phyloP scores from a whole-genome alignment of 2,797 vertebrate genomes.

The Dermochelys coriacea region DNA sequence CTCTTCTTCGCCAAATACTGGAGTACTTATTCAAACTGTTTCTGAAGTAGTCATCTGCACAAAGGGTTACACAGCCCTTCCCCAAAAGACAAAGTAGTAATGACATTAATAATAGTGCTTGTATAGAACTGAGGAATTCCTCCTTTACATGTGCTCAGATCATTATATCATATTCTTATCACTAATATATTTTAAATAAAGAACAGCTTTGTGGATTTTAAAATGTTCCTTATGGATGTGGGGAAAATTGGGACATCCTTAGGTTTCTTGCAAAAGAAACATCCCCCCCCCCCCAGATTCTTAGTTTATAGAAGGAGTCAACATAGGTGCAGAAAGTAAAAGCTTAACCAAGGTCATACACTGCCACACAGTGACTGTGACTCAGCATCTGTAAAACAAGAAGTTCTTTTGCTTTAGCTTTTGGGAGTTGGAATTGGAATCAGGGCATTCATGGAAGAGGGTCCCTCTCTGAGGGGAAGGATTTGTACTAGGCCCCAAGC shows the following conservation, averaged over 20 bases:
- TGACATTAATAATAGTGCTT: background rate
- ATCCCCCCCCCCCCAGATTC: rapidly evolving
- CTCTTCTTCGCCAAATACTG: background rate
- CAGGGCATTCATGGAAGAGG: background rate
- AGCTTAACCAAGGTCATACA: rapidly evolving
- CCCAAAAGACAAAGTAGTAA: background rate
- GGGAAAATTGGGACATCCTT: background rate
- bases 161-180: background rate
- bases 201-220: background rate
- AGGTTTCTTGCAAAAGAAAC: background rate
- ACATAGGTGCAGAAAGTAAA: background rate
- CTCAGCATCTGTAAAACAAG: background rate
- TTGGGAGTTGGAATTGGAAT: background rate
- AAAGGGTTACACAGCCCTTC: background rate
- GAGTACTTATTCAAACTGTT: background rate
- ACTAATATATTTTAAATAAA: background rate
- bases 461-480: background rate
- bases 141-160: background rate
- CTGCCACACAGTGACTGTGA: background rate
- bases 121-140: background rate
- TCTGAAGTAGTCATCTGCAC: background rate
- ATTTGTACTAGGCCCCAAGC: background rate
- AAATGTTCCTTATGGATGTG: background rate
- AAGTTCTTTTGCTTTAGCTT: background rate
- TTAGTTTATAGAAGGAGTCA: background rate